Evolutionary conservation across 2,113 vertebrate species (phyloP).

Genomic region (Chaetops frenatus): DNA sequence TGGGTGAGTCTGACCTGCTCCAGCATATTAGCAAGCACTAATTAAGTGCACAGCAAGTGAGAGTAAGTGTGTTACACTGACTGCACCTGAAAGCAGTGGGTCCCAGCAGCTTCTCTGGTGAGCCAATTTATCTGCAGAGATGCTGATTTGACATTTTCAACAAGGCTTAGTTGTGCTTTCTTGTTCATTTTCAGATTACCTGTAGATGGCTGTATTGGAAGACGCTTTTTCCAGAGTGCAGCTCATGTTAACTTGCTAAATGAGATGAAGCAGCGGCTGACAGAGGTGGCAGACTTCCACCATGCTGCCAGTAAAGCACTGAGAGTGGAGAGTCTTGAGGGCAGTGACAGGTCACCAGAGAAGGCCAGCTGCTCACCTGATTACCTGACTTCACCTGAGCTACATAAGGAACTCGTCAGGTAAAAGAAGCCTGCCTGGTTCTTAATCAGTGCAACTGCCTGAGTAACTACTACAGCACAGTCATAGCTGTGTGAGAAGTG

Average conservation of each 20-base stretch:
- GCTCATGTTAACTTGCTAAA: constrained; percentile 77
- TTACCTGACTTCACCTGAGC: constrained; percentile 84
- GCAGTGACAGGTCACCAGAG: constrained; percentile 62
- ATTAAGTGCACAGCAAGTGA: not conserved
- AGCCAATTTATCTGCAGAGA: not conserved
- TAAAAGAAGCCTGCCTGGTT: constrained; percentile 16
- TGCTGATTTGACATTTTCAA: not conserved
- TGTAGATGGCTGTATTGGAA: constrained; percentile 89
- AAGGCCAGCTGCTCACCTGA: constrained; percentile 19
- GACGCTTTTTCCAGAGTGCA: constrained; percentile 85
- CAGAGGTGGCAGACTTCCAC: constrained; percentile 91
- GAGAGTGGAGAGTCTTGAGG: constrained; percentile 71
- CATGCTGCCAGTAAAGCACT: constrained; percentile 89
- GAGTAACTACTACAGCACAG: not conserved
- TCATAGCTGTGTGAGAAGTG: fast-evolving
- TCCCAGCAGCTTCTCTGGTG: not conserved
- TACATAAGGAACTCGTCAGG: constrained; percentile 92
- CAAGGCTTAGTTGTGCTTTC: not conserved
- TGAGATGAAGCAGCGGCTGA: constrained; percentile 84
- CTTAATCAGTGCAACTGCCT: not conserved
- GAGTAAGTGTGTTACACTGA: not conserved
- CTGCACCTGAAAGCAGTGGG: not conserved
- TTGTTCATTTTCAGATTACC: constrained; percentile 73
- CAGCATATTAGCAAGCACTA: not conserved
- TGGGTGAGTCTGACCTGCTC: constrained; percentile 74